Evolutionary conservation across 53 echinoderm and acorn worm genomes (phyloP).

Genomic region (Pentamera pediparva): DNA sequence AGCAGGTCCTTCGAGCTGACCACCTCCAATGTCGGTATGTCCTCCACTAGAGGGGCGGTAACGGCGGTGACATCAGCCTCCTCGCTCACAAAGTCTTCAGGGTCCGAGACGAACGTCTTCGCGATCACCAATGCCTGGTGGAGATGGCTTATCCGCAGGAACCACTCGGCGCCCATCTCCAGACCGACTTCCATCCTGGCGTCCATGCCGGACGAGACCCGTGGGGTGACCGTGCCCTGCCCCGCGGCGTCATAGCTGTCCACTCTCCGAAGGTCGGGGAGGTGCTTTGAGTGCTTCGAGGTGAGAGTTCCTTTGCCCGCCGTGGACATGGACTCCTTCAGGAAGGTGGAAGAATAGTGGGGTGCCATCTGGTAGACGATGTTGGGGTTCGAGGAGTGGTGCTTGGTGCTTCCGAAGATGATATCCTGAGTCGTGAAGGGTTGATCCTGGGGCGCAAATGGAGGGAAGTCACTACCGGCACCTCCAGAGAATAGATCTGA

Average conservation of each 20-base stretch:
- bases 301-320: neutral
- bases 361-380: slow-evolving; percentile 17
- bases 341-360: neutral
- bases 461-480: slow-evolving; percentile 1
- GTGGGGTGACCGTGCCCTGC: slow-evolving; percentile 22
- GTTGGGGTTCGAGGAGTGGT: slow-evolving; percentile 14
- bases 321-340: neutral
- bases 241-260: neutral
- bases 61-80: neutral
- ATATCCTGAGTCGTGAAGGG: neutral
- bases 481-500: slow-evolving; percentile 15
- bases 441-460: neutral
- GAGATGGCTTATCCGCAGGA: slow-evolving; percentile 59
- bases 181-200: slow-evolving; percentile 84
- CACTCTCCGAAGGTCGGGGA: neutral
- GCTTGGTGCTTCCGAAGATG: slow-evolving; percentile 10
- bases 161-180: slow-evolving; percentile 94
- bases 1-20: slow-evolving; percentile 74
- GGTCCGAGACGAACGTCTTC: slow-evolving; percentile 29
- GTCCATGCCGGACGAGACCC: slow-evolving; percentile 92
- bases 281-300: neutral
- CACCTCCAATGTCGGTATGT: neutral
- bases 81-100: neutral
- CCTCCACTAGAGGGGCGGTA: neutral
- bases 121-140: slow-evolving; percentile 44